A percentile compares a stretch with the other conserved stretches of the same genome.
phyloP scores from a whole-genome alignment of 30 jellyfish, hydroid and myxozoan genomes.

The Pseudorhiza aurosa region DNA sequence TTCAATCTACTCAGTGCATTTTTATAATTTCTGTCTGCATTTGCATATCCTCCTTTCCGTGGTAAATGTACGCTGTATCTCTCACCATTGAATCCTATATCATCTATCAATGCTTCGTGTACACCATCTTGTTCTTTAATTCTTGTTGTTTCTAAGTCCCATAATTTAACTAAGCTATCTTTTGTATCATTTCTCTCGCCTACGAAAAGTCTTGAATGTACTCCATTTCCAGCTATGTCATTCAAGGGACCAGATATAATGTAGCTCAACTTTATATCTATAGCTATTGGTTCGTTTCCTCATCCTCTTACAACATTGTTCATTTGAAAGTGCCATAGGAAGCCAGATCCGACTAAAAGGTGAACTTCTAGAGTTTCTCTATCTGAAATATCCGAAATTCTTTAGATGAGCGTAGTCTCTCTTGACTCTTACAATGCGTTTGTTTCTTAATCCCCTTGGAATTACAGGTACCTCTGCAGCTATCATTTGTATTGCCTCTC shows the following conservation, averaged over 20 bases:
- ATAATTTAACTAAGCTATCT: constrained; percentile 1
- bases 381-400: constrained; percentile 22
- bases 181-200: neutral
- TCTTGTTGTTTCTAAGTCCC: constrained; percentile 29
- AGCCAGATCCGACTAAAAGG: constrained; percentile 26
- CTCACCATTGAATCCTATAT: constrained; percentile 26
- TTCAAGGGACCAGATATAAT: constrained; percentile 47
- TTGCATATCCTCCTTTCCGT: constrained; percentile 28
- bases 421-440: constrained; percentile 10
- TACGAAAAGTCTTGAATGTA: neutral
- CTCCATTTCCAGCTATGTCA: constrained; percentile 14
- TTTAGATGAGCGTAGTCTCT: neutral
- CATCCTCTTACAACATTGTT: constrained; percentile 33
- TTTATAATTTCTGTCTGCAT: constrained; percentile 33
- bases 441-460: constrained; percentile 31
- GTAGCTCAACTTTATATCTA: constrained; percentile 34
- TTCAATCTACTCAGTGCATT: constrained; percentile 4
- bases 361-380: constrained; percentile 23
- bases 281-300: constrained; percentile 14
- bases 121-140: constrained; percentile 27
- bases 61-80: constrained; percentile 45
- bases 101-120: constrained; percentile 26
- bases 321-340: constrained; percentile 28
- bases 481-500: constrained; percentile 5
- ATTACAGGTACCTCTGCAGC: constrained; percentile 45